Evolutionary conservation across 2,888 invertebrate species (phyloP).

Genomic region (Tetropium fuscum): DNA sequence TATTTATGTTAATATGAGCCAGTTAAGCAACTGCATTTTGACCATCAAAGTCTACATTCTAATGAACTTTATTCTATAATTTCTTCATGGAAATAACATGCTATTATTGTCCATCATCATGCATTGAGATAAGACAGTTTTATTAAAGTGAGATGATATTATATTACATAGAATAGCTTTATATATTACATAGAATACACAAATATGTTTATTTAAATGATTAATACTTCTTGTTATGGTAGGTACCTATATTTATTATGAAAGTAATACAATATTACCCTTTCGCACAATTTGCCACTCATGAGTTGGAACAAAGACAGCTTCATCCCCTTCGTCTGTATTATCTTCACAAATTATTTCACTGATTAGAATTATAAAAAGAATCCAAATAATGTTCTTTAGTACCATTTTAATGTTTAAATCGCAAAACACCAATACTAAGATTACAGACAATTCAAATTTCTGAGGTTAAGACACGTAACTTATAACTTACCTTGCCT

Average conservation of each 20-base stretch:
- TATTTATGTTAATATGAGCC: too few relatives aligned
- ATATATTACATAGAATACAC: too few relatives aligned
- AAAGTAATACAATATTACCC: constrained; percentile 70
- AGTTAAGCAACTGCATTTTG: too few relatives aligned
- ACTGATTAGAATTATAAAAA: constrained; percentile 24
- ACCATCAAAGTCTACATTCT: too few relatives aligned
- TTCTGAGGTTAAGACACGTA: constrained; percentile 2
- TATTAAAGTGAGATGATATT: too few relatives aligned
- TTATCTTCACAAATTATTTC: constrained; percentile 25
- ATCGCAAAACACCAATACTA: not conserved
- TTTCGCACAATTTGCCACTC: constrained; percentile 75
- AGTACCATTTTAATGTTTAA: constrained; percentile 11
- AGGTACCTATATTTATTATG: not conserved
- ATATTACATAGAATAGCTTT: too few relatives aligned
- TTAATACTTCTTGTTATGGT: too few relatives aligned
- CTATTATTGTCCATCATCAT: too few relatives aligned
- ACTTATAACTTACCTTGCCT: not conserved
- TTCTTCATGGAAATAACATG: too few relatives aligned
- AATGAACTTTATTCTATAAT: too few relatives aligned
- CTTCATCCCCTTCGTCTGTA: constrained; percentile 52
- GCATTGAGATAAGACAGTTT: too few relatives aligned
- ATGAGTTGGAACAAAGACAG: constrained; percentile 70
- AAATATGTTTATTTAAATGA: too few relatives aligned
- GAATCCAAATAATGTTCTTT: constrained; percentile 21
- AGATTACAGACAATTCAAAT: not conserved